Evolutionary conservation across 2,888 invertebrate species (phyloP), one percentile per base, ranked within the genome.

Genomic region (Melipona bicolor): DNA sequence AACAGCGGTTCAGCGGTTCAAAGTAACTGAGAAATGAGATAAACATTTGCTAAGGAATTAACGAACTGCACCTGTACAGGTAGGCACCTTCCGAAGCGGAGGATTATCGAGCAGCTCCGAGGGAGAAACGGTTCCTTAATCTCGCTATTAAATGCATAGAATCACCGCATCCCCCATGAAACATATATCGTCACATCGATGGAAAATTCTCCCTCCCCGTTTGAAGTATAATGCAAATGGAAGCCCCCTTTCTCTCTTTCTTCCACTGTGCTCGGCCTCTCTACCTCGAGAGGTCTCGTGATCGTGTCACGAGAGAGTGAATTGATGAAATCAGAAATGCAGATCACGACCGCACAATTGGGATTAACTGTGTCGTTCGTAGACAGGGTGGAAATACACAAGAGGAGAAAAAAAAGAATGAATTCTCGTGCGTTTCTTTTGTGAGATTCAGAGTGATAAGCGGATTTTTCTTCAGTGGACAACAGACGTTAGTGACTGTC

Each of bases 261-360:
- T 9, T 11, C 5, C 84, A 81, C 87, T 85, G 83, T 77, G 74
- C 77, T 36, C 64, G 17, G 77, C 59, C 62, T 71, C 56, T 59
- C 59, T 69, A 32, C 56, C 49, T 65, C 62, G 68, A 69, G 74
- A 61, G 75, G 43, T 27, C 49, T 67, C n/a, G 71, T 65, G 59
- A 79, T 72, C 79, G 56, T 71, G 80, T 87, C 86, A 81, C 81
- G 72, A 85, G 85, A 79, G 79, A 88, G 81, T 76, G 80, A 91
- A 92, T 89, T 87, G 90, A 92, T 91, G 88, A 89, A 91, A 93
- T 91, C 90, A 91, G 89, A 91, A 92, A 92, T 91, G 90, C 91
- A 90, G 91, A 91, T 92, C 91, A 89, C 76, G 87, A 88, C 84
- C 75, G 81, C 77, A 91, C 90, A 90, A 91, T 90, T 89, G 89